Percentiles rank a stretch among this genome's conserved stretches.
Conservation (phyloP, 1,140 invertebrate species). For the Belonocnema kinseyi region DNA sequence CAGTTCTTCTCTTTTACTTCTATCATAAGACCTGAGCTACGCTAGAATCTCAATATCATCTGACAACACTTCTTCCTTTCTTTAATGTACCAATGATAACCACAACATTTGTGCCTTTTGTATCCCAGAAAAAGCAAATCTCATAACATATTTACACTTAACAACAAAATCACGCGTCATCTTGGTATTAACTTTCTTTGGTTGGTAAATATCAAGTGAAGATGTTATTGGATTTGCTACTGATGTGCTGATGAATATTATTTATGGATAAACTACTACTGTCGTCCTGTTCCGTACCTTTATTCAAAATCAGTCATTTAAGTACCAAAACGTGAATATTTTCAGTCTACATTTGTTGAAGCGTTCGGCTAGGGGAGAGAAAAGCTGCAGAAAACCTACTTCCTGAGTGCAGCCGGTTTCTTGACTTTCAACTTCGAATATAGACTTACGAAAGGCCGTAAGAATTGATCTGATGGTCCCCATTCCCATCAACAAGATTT, state of each 20-base stretch:
- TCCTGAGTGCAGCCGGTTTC: no score
- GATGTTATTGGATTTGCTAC: constrained; percentile 10
- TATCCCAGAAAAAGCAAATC: constrained; percentile 10
- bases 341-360: no score
- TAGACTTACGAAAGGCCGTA: no score
- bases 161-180: background rate
- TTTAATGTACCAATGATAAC: constrained; percentile 13
- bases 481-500: no score
- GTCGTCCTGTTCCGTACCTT: no score
- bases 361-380: no score
- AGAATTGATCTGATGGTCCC: no score
- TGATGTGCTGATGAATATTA: background rate
- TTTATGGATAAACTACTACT: no score
- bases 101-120: constrained; percentile 23
- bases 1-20: background rate
- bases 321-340: no score
- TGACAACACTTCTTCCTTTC: background rate
- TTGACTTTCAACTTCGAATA: no score
- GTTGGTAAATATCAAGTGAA: background rate
- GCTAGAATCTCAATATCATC: constrained; percentile 13
- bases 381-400: no score
- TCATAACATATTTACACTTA: background rate
- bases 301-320: no score
- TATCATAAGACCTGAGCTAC: constrained; percentile 6
- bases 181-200: background rate